Evolutionary conservation across 2,888 invertebrate species (phyloP), one percentile per base, ranked within the genome.

Genomic region (Pogonocherus hispidulus): DNA sequence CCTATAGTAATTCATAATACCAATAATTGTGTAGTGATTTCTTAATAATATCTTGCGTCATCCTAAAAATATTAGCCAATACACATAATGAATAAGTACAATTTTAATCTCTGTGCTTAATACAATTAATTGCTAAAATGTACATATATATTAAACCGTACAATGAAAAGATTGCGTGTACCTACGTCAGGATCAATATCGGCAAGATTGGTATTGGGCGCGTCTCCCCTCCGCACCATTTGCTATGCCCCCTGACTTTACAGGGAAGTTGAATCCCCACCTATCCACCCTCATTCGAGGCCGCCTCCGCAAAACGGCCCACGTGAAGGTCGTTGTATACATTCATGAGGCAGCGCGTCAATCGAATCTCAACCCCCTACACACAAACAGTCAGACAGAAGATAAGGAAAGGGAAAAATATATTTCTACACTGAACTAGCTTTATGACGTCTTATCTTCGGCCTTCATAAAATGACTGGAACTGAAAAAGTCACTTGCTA

Each of bases 161-260:
- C 51, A 67, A 60, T 67, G 47, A 60, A 70, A 70, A 67, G 64
- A 64, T 64, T 64, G 64, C 70, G 64, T 55, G 67, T 60, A 54
- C n/a, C n/a, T n/a, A n/a, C 37, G 60, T 67, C 47, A 51, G 70
- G 73, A 75, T 75, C 75, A 73, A 75, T 75, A 72, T 62, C 67
- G 71, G 66, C 71, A 71, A 71, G 68, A 71, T 66, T 72, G 73
- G 69, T 71, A 72, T 72, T 73, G 73, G 71, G 73, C 73, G 70
- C 73, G 71, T 71, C 68, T 69, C 70, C 63, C 73, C 70, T 55
- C 56, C 44, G n/a, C 9, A 54, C 44, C 52, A 63, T 63, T 63
- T 63, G 52, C 54, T 54, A 63, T 54, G 37, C 54, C 54, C 46
- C 37, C 44, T 44, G 9, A 18, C 32, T 63, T 49, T 59, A 51